These are phyloP conservation scores for Anolis sagrei DNA, from an alignment of 2,113 vertebrate species.

Conservation along the genomic window DNA sequence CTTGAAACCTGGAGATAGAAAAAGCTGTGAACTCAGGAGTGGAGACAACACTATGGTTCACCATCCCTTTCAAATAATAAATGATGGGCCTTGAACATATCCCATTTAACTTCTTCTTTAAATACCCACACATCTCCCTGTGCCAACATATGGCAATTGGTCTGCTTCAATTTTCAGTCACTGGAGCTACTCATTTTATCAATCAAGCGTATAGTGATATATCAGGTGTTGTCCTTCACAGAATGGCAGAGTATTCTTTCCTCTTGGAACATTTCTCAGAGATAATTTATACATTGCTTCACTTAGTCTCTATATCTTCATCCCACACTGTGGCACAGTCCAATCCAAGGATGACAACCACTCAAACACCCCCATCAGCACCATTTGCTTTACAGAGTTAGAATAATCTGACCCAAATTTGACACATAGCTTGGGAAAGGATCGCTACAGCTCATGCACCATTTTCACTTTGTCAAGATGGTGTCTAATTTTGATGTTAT, in stretches of 20 bases:
- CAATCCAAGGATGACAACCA: not conserved
- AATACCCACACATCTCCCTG: not conserved
- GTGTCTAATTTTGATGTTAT: not conserved
- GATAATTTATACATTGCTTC: not conserved
- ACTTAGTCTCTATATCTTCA: not conserved
- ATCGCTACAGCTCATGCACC: not conserved
- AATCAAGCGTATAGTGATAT: not conserved
- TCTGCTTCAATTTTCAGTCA: not conserved
- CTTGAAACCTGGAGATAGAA: not conserved
- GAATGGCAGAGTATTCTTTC: not conserved
- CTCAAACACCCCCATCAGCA: not conserved
- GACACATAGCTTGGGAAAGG: not conserved
- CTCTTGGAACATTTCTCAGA: not conserved
- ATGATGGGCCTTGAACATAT: not conserved
- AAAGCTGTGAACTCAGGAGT: too few relatives aligned
- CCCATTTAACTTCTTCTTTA: not conserved
- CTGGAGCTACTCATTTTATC: not conserved
- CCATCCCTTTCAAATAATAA: not conserved
- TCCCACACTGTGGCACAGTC: not conserved
- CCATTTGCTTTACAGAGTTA: not conserved
- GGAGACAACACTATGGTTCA: not conserved
- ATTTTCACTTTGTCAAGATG: not conserved
- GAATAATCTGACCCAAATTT: not conserved
- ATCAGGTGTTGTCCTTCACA: not conserved
- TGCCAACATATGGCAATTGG: not conserved